Base-by-base conservation (phyloP, 2,888 invertebrate species). In the Stegana nigrithorax region DNA sequence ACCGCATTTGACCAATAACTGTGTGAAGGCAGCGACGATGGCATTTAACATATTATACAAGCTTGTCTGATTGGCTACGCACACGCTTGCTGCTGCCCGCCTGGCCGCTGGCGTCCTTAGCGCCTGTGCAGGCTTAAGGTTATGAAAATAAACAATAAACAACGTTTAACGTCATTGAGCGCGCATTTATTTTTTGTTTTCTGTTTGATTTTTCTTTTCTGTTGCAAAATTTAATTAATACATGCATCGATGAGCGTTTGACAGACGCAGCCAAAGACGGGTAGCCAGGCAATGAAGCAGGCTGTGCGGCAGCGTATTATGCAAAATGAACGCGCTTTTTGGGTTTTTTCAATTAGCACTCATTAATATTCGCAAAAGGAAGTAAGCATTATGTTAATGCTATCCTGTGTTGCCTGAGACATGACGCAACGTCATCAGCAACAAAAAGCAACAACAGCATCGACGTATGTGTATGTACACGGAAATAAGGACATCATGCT, bases 301-400 rank as follows among this genome's bases (percentile, higher is more conserved):
- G 14, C 21, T 55, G 55, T 12, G 19, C 27, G 53, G 17, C 26
- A 6, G 12, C 10, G 23, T 17, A 32, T 29, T 62, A 51, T 26
- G 17, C 14, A 14, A 17, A 39, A 39, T 39, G 60, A 64, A 66
- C 67, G 64, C 62, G 39, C 65, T 65, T 67, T 57, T 67, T 62
- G 60, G 64, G 47, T 59, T 63, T 59, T 66, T 66, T 67, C 78
- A 77, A 76, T 79, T 77, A 79, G 67, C 69, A 66, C 66, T 59
- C 50, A 50, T 63, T 53, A 63, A 50, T 64, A 62, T 26, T 32
- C 32, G 29, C 45, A 45, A 26, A 27, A 50, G 21, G n/a, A 50
- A 26, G 23, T 47, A 21, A 50, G n/a, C 50, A 50, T 50, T 50
- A 50, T 50, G 50, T 50, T 50, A 50, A 50, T 50, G 50, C 26